Evolutionary conservation across 2,797 vertebrate species (phyloP).

Genomic region (Falco concolor): DNA sequence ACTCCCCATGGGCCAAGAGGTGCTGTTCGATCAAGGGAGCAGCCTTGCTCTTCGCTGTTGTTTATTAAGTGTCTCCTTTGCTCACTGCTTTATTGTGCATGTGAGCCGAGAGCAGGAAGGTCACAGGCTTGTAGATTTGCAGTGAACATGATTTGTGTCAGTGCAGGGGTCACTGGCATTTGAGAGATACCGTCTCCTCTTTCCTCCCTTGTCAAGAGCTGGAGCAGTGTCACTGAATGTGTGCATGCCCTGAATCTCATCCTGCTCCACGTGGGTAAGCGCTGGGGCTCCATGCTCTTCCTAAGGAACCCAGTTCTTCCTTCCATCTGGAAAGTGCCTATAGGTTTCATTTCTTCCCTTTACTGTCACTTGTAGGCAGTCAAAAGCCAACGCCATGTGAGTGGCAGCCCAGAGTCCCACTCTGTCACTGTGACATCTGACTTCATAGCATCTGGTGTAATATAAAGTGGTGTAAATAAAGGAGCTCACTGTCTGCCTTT

Average conservation of each 20-base stretch:
- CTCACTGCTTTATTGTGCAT: background rate
- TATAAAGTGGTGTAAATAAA: background rate
- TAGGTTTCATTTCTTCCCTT: background rate
- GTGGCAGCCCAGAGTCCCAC: background rate
- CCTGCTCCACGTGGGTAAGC: rapidly evolving
- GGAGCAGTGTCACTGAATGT: rapidly evolving
- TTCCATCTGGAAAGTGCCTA: background rate
- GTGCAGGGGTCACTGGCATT: background rate
- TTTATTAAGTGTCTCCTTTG: background rate
- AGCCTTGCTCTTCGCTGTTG: background rate
- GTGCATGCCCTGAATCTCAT: background rate
- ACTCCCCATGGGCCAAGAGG: background rate
- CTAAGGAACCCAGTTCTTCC: background rate
- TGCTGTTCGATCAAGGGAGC: background rate
- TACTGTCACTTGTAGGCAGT: background rate
- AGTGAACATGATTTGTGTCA: background rate
- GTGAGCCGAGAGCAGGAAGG: background rate
- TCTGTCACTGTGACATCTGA: background rate
- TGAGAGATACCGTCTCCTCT: background rate
- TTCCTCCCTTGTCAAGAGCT: background rate
- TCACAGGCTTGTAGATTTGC: background rate
- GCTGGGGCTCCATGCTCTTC: background rate
- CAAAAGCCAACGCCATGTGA: rapidly evolving
- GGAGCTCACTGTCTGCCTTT: background rate
- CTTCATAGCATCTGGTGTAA: background rate